A percentile compares a stretch with the other conserved stretches of the same genome.
Evolutionary conservation across 2,797 vertebrate species (phyloP).

Genomic region (Pseudocheirus occidentalis): DNA sequence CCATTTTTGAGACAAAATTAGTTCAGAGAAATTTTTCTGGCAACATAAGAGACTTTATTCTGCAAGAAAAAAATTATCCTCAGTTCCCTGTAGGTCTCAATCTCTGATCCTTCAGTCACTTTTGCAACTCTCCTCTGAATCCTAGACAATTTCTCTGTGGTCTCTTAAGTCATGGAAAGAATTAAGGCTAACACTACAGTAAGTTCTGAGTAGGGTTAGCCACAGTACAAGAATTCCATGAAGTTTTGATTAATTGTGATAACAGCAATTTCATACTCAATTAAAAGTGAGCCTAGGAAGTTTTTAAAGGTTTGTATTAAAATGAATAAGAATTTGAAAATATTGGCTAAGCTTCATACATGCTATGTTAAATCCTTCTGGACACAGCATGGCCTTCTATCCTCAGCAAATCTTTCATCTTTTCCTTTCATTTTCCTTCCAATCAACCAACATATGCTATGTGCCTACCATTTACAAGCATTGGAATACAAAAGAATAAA

Average conservation of each 20-base stretch:
- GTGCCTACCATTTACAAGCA: background rate
- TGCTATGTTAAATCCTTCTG: background rate
- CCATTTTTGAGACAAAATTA: slow-evolving; percentile 1
- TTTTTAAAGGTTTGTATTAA: background rate
- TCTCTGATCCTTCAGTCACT: background rate
- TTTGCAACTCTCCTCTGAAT: background rate
- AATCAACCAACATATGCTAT: background rate
- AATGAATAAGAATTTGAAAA: background rate
- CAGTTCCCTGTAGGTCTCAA: background rate
- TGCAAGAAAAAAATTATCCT: background rate
- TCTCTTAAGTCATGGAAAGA: background rate
- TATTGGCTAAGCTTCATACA: background rate
- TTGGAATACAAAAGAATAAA: background rate
- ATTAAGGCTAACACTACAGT: background rate
- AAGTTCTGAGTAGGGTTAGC: background rate
- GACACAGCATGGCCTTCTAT: background rate
- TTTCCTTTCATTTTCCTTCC: background rate
- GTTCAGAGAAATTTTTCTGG: background rate
- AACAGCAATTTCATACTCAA: background rate
- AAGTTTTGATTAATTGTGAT: background rate
- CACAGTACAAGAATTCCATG: background rate
- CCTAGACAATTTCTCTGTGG: background rate
- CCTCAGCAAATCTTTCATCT: background rate
- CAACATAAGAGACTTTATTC: slow-evolving; percentile 4
- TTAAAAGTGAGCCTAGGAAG: background rate